These are phyloP conservation scores for Polyodon spathula DNA, from an alignment of 2,113 vertebrate species.

Conservation along the genomic window DNA sequence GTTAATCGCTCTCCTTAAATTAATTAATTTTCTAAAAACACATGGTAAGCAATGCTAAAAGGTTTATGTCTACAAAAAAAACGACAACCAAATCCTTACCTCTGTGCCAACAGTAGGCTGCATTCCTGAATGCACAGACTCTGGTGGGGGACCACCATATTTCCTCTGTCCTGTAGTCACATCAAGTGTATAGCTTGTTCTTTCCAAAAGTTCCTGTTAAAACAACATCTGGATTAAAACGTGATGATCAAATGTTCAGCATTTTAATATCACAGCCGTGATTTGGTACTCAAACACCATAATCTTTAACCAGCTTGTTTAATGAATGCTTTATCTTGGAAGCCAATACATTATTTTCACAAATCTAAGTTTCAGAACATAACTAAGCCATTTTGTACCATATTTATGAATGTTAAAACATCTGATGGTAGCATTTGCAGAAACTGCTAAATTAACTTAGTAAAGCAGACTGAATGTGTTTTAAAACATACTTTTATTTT, in stretches of 20 bases:
- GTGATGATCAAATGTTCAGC: too few species aligned
- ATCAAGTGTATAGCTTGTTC: conserved; percentile 94
- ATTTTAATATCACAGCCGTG: too few species aligned
- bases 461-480: not conserved
- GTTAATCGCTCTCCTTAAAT: not conserved
- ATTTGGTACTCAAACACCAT: too few species aligned
- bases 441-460: not conserved
- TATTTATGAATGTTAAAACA: too few species aligned
- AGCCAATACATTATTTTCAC: too few species aligned
- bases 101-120: conserved; percentile 96
- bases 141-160: conserved; percentile 94
- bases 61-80: too few species aligned
- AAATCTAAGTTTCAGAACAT: too few species aligned
- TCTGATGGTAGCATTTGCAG: too few species aligned
- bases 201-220: conserved; percentile 87
- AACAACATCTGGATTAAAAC: too few species aligned
- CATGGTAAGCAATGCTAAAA: not conserved
- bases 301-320: too few species aligned
- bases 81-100: conserved; percentile 52
- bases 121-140: conserved; percentile 80
- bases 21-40: not conserved
- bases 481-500: conserved; percentile 85
- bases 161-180: conserved; percentile 98
- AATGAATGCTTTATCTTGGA: too few species aligned
- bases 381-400: too few species aligned